Evolutionary conservation across 2,797 vertebrate genomes (phyloP).

Genomic region (Alcedo quadribrachys): DNA sequence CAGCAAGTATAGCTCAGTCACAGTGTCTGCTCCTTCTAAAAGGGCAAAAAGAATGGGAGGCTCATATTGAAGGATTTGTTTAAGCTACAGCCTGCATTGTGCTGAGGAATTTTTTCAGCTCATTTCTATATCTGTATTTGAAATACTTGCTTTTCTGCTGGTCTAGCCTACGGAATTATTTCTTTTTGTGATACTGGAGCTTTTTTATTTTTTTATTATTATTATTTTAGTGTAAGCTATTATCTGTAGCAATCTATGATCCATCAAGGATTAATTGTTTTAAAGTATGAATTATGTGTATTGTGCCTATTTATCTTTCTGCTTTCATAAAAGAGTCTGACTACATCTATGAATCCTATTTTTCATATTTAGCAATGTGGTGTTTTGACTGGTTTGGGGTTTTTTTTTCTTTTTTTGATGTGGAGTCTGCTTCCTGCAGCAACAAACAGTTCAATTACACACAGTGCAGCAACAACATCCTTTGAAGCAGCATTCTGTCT

Average conservation of each 20-base stretch:
- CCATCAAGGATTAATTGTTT: background rate
- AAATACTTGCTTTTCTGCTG: background rate
- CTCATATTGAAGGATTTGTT: background rate
- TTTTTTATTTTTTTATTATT: background rate
- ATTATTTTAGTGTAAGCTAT: background rate
- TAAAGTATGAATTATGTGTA: background rate
- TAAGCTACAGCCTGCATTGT: background rate
- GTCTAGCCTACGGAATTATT: background rate
- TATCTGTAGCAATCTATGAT: background rate
- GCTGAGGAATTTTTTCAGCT: background rate
- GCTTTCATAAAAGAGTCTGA: background rate
- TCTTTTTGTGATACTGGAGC: background rate
- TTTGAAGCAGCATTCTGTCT: background rate
- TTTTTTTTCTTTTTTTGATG: background rate
- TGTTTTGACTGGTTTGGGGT: background rate
- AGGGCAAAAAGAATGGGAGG: background rate
- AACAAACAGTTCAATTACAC: background rate
- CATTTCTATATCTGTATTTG: background rate
- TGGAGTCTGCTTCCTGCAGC: background rate
- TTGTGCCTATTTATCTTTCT: background rate
- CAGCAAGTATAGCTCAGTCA: background rate
- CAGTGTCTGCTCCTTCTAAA: background rate
- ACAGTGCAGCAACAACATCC: background rate
- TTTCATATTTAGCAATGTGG: background rate
- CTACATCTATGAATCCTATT: background rate